A percentile compares a stretch with the other conserved stretches of the same genome.
These are phyloP conservation scores for Hyles euphorbiae DNA, from an alignment of 1,140 invertebrate genomes.

Conservation along the genomic window DNA sequence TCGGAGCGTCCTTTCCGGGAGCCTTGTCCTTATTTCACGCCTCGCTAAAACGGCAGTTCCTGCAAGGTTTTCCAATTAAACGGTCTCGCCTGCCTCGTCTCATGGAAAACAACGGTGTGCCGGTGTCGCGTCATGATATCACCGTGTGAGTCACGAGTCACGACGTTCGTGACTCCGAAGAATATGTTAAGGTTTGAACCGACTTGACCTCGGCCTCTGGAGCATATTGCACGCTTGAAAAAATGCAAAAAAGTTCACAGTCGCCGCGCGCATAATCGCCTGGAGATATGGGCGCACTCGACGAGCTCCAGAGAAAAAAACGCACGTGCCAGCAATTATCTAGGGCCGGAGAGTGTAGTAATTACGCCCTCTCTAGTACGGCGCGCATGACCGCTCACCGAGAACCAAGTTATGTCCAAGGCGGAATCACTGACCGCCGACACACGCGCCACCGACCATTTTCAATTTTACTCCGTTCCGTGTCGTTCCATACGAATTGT, in stretches of 20 bases:
- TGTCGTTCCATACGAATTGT: conserved; percentile 48
- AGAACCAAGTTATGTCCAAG: conserved; percentile 39
- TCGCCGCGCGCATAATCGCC: conserved; percentile 23
- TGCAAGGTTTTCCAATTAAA: conserved; percentile 11
- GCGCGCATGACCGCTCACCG: conserved; percentile 56
- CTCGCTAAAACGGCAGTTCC: conserved; percentile 16
- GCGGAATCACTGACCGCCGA: conserved; percentile 44
- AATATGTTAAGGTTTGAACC: conserved; percentile 32
- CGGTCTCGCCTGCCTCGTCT: conserved; percentile 14
- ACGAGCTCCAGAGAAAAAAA: conserved; percentile 40
- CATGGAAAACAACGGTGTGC: conserved; percentile 27
- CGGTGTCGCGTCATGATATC: conserved; percentile 49
- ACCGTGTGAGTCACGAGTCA: conserved; percentile 55
- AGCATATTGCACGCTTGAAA: conserved; percentile 37
- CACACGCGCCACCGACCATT: conserved; percentile 49
- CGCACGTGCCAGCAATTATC: conserved; percentile 67
- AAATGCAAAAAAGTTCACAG: conserved; percentile 32
- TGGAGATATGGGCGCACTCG: conserved; percentile 37
- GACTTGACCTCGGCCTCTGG: conserved; percentile 36
- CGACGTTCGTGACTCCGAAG: conserved; percentile 39
- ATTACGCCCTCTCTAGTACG: conserved; percentile 36
- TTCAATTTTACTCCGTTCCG: conserved; percentile 43
- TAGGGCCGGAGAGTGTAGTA: conserved; percentile 37
- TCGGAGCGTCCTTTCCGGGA: conserved; percentile 14
- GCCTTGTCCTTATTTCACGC: conserved; percentile 20